Conservation (phyloP, 1,140 invertebrate genomes). For the Tribolium castaneum region DNA sequence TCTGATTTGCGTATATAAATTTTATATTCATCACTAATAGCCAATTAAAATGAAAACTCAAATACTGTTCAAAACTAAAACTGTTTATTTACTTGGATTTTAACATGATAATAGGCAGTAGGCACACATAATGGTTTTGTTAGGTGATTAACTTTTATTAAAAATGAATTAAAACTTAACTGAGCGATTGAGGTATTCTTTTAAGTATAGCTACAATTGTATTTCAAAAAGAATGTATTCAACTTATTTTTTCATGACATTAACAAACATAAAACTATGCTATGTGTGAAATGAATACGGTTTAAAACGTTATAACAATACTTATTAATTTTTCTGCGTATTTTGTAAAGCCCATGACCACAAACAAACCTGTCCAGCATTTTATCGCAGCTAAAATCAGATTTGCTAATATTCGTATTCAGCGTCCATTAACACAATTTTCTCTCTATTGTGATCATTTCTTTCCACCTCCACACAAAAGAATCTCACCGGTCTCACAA, state of each 20-base stretch:
- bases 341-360: too few relatives aligned
- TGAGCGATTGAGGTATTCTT: too few relatives aligned
- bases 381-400: constrained; percentile 2
- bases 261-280: too few relatives aligned
- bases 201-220: too few relatives aligned
- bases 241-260: too few relatives aligned
- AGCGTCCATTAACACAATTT: constrained; percentile 1
- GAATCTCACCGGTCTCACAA: not conserved
- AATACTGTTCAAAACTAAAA: not conserved
- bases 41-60: not conserved
- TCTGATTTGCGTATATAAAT: not conserved
- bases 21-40: not conserved
- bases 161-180: not conserved
- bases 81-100: not conserved
- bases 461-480: constrained; percentile 1
- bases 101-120: not conserved
- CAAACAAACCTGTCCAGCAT: not conserved
- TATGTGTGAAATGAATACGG: too few relatives aligned
- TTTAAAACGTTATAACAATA: too few relatives aligned
- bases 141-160: not conserved
- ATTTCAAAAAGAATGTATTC: too few relatives aligned
- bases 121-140: not conserved
- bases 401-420: not conserved
- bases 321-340: too few relatives aligned
- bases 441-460: constrained; percentile 19